These are phyloP conservation scores for Drosophila varians DNA, from an alignment of 1,140 invertebrate species.

Conservation along the genomic window DNA sequence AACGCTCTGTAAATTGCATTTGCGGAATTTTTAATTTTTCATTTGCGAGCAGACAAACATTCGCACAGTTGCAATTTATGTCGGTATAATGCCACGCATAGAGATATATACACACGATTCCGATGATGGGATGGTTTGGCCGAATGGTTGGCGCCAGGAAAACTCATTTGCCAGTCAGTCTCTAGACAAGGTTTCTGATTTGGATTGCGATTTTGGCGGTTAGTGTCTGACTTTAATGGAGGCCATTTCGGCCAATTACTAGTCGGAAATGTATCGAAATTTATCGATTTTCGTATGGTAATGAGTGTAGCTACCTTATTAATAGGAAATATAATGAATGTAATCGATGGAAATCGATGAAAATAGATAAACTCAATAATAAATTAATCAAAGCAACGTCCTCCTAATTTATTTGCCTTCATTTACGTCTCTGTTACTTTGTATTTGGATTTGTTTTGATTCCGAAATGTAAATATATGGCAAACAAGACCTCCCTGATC, in stretches of 20 bases:
- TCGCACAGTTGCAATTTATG: slow-evolving; percentile 4
- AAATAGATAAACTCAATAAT: background rate
- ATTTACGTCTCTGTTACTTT: background rate
- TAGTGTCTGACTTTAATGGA: background rate
- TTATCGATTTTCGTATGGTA: background rate
- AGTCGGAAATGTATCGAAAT: background rate
- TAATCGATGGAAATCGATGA: too few species aligned
- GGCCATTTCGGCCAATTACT: background rate
- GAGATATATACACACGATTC: slow-evolving; percentile 1
- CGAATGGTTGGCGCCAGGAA: slow-evolving; percentile 25
- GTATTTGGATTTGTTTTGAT: background rate
- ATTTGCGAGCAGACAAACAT: slow-evolving; percentile 29
- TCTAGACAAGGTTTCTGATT: slow-evolving; percentile 30
- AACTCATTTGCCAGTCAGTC: background rate
- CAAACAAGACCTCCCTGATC: slow-evolving; percentile 1
- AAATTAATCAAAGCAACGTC: background rate
- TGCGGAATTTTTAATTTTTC: slow-evolving; percentile 55
- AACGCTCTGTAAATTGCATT: slow-evolving; percentile 72
- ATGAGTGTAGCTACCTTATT: too few species aligned
- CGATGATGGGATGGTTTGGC: background rate
- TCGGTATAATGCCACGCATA: slow-evolving; percentile 6
- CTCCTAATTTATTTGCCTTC: background rate
- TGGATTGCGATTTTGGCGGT: slow-evolving; percentile 9
- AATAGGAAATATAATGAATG: background rate
- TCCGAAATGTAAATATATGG: background rate